A percentile compares a stretch with the other conserved stretches of the same genome.
phyloP scores from a whole-genome alignment of 64 coral and sea anemone species.

The Catalaphyllia jardinei region DNA sequence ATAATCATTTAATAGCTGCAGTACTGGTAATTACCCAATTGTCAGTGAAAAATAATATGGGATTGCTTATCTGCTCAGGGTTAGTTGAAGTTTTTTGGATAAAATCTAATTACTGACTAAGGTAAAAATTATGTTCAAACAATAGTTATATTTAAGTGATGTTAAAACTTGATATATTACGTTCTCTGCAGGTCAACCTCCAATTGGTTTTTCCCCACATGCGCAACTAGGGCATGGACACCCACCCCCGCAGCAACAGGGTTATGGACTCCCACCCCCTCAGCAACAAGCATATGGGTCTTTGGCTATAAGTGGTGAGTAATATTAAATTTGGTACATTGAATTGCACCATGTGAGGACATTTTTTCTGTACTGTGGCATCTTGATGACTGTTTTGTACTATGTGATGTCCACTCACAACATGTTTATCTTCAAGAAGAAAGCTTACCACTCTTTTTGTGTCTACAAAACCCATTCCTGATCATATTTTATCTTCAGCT shows the following conservation, averaged over 20 bases:
- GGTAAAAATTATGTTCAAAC: too few relatives aligned
- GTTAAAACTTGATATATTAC: not conserved
- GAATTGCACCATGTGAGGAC: too few relatives aligned
- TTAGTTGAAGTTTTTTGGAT: not conserved
- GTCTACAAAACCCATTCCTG: too few relatives aligned
- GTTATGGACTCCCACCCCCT: conserved; percentile 27
- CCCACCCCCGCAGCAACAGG: conserved; percentile 25
- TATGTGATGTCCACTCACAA: too few relatives aligned
- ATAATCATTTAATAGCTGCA: not conserved
- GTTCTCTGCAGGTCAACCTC: conserved; percentile 45
- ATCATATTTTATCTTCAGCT: too few relatives aligned
- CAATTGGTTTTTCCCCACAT: conserved; percentile 27
- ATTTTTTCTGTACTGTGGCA: too few relatives aligned
- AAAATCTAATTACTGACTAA: not conserved
- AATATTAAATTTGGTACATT: too few relatives aligned
- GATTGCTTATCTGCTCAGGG: not conserved
- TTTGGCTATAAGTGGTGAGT: not conserved
- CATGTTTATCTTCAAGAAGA: too few relatives aligned
- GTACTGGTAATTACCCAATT: not conserved
- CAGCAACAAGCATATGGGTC: conserved; percentile 53
- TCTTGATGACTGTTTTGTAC: too few relatives aligned
- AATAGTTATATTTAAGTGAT: not conserved
- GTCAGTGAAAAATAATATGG: not conserved
- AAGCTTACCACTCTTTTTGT: too few relatives aligned
- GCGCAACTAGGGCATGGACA: conserved; percentile 7